Conservation (phyloP, 2,888 invertebrate genomes). For the Ophraella communa region DNA sequence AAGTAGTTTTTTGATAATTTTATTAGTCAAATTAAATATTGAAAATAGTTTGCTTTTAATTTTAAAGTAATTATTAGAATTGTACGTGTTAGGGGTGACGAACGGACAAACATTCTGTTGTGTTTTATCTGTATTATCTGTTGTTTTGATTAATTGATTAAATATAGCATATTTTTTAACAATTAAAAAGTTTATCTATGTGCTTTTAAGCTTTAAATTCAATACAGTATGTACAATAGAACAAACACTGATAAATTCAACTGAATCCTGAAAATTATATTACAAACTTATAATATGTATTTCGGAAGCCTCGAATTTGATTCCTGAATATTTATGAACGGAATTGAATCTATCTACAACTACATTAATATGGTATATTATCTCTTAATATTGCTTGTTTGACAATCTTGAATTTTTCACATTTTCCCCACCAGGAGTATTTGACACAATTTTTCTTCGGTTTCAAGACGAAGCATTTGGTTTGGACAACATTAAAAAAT, state of each 20-base stretch:
- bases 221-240: not conserved
- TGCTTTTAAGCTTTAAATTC: not conserved
- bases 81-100: too few species aligned
- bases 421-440: slow-evolving; percentile 84
- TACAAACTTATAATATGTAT: not conserved
- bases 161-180: too few species aligned
- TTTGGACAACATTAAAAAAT: slow-evolving; percentile 95
- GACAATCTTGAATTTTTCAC: slow-evolving; percentile 69
- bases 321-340: slow-evolving; percentile 4
- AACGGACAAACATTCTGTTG: too few species aligned
- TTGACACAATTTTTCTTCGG: slow-evolving; percentile 78
- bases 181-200: not conserved
- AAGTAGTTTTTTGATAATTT: too few species aligned
- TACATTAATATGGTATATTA: slow-evolving; percentile 70
- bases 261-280: not conserved
- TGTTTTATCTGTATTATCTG: too few species aligned
- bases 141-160: too few species aligned
- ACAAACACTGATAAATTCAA: not conserved
- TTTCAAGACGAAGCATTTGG: slow-evolving; percentile 89
- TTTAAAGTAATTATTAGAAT: too few species aligned
- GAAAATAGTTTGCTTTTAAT: too few species aligned
- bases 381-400: slow-evolving; percentile 78
- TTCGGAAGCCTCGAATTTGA: not conserved
- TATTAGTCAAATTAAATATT: too few species aligned
- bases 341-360: slow-evolving; percentile 11